Percentiles rank a stretch among this genome's conserved stretches.
Conservation (phyloP, 2,113 vertebrate species). For the Barbus barbus region DNA sequence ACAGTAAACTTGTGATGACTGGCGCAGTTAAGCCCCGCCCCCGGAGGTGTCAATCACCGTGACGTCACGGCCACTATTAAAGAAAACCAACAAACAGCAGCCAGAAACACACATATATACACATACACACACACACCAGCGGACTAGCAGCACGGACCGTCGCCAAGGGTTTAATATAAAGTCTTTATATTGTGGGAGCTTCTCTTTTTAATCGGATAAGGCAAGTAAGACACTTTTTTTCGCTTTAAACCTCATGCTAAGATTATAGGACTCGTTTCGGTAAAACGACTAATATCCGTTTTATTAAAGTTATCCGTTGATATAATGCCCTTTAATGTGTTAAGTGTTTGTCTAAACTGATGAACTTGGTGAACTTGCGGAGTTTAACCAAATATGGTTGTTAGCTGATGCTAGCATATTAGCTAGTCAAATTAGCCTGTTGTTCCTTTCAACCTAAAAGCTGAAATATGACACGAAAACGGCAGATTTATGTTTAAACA, state of each 20-base stretch:
- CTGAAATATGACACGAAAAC: not conserved
- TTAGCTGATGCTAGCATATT: slow-evolving; percentile 14
- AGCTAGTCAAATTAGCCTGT: slow-evolving; percentile 7
- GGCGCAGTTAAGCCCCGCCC: not conserved
- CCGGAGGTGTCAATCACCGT: slow-evolving; percentile 42
- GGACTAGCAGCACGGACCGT: slow-evolving; percentile 32
- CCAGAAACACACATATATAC: not conserved
- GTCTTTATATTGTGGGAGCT: slow-evolving; percentile 26
- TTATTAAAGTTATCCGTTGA: not conserved
- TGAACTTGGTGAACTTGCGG: not conserved
- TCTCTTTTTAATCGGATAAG: slow-evolving; percentile 39
- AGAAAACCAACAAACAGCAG: slow-evolving; percentile 59
- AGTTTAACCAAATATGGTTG: slow-evolving; percentile 37
- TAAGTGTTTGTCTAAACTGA: not conserved
- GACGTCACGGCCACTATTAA: slow-evolving; percentile 62
- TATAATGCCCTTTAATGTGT: not conserved
- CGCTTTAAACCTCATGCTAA: not conserved
- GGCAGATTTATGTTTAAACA: not conserved
- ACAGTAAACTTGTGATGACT: slow-evolving; percentile 9
- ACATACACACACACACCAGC: slow-evolving; percentile 24
- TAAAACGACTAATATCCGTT: not conserved
- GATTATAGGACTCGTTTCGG: no score
- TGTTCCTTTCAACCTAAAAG: not conserved
- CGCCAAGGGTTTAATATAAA: not conserved
- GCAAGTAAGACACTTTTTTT: not conserved